Evolutionary conservation across 2,888 invertebrate genomes (phyloP), one percentile per base, ranked within the genome.

Genomic region (Drosophila tripunctata): DNA sequence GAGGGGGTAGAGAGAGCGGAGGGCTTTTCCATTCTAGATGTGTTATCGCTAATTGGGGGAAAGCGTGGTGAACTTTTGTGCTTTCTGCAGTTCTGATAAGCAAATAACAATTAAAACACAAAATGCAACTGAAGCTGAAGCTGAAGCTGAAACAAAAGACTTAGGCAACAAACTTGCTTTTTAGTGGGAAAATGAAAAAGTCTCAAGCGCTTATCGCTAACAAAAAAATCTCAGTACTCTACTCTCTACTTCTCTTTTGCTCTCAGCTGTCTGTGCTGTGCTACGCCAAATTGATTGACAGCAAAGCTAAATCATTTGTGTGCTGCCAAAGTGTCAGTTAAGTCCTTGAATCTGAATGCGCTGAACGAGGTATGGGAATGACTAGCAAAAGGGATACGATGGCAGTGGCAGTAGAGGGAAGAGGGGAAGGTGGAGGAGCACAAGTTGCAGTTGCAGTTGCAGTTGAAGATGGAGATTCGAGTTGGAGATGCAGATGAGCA

Each of bases 41-140:
- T 31, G 62, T 83, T 83, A 83, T 83, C 83, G 74, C 65, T 83
- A 86, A 83, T 86, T 83, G 83, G 74, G n/a, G 71, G 86, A 82
- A 83, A 85, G 75, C 80, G 63, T 70, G 63, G 27, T 22, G 38
- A 35, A 38, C n/a, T 27, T 50, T 48, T 15, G 15, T 24, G 31
- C 22, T 14, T n/a, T 17, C 43, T 51, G 40, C 14, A 5, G 7
- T 8, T 52, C 52, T 10, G 40, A 30, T 57, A 78, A 85, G 75
- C 72, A 82, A 81, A 82, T 82, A 81, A 72, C 71, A 81, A 82
- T 81, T 74, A 81, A 76, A 61, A 47, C 51, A 58, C n/a, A n/a
- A n/a, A 69, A 61, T 52, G 48, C 10, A 27, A 27, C 27, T 10
- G 3, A 3, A 27, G 10, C 10, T 27, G 10, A 27, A 27, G 40